A percentile compares a stretch with the other conserved stretches of the same genome.
These are phyloP conservation scores for Mythimna pallens DNA, from an alignment of 2,888 invertebrate genomes.

Conservation along the genomic window DNA sequence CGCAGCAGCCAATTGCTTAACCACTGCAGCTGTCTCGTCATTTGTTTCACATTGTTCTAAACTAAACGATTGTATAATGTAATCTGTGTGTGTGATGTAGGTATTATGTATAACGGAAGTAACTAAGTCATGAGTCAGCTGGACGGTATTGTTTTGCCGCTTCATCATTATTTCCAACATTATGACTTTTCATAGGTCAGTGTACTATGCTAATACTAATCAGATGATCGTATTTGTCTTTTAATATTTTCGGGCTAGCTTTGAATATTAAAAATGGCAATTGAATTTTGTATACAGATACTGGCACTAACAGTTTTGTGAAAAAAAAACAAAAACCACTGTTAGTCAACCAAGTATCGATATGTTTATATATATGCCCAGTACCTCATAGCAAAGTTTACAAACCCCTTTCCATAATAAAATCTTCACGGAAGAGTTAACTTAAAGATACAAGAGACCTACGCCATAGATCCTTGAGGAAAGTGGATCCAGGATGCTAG, in stretches of 20 bases:
- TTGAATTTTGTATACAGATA: neutral
- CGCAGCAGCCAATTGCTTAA: too few species aligned
- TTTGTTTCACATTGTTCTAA: slow-evolving; percentile 36
- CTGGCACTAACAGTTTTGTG: too few species aligned
- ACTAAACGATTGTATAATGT: neutral
- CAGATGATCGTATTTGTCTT: neutral
- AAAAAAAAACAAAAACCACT: too few species aligned
- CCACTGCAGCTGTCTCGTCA: too few species aligned
- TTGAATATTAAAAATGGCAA: slow-evolving; percentile 1
- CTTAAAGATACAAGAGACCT: neutral
- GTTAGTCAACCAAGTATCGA: too few species aligned
- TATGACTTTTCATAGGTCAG: slow-evolving; percentile 33
- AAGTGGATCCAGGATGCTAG: neutral
- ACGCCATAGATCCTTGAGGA: neutral
- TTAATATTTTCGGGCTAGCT: neutral
- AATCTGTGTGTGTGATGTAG: neutral
- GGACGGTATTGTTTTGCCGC: slow-evolving; percentile 4
- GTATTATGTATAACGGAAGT: slow-evolving; percentile 45
- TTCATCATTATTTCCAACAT: slow-evolving; percentile 14
- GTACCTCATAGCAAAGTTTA: neutral
- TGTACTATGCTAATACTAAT: slow-evolving; percentile 23
- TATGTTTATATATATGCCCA: neutral
- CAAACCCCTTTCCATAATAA: neutral
- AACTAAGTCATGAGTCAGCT: slow-evolving; percentile 53
- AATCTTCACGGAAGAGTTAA: too few species aligned